A percentile compares a stretch with the other conserved stretches of the same genome.
Conservation (phyloP, 2,888 invertebrate species). For the Acanthosepion pharaonis region DNA sequence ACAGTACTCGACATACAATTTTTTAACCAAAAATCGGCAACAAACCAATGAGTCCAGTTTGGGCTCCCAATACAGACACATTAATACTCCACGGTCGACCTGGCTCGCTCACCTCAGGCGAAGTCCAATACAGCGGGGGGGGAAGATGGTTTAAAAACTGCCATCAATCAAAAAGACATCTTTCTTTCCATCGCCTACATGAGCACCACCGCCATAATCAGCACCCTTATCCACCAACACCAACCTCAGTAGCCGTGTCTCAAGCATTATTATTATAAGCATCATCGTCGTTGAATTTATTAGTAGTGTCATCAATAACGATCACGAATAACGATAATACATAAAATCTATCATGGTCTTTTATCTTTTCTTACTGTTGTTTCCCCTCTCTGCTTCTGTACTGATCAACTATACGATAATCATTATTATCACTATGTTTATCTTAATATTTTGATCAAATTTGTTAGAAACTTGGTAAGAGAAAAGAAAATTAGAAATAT, state of each 20-base stretch:
- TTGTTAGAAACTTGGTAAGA: too few species aligned
- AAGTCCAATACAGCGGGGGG: background rate
- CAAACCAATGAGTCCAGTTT: background rate
- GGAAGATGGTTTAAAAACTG: background rate
- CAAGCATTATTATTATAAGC: background rate
- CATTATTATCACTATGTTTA: too few species aligned
- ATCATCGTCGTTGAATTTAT: background rate
- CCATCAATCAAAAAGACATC: conserved; percentile 21
- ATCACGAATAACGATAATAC: too few species aligned
- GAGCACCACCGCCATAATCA: background rate
- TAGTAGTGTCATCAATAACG: too few species aligned
- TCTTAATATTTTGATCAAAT: too few species aligned
- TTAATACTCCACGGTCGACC: conserved; percentile 33
- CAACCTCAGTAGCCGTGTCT: background rate
- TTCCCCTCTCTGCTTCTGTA: too few species aligned
- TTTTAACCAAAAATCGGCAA: too few species aligned
- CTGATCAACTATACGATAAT: too few species aligned
- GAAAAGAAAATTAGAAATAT: too few species aligned
- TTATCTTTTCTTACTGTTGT: too few species aligned
- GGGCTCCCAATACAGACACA: conserved; percentile 18
- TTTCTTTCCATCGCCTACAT: background rate
- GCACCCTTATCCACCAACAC: background rate
- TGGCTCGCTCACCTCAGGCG: background rate
- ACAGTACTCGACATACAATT: background rate
- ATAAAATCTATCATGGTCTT: too few species aligned